A percentile compares a stretch with the other conserved stretches of the same genome.
Conservation (phyloP, 2,888 invertebrate species). For the Watsonalla binaria region DNA sequence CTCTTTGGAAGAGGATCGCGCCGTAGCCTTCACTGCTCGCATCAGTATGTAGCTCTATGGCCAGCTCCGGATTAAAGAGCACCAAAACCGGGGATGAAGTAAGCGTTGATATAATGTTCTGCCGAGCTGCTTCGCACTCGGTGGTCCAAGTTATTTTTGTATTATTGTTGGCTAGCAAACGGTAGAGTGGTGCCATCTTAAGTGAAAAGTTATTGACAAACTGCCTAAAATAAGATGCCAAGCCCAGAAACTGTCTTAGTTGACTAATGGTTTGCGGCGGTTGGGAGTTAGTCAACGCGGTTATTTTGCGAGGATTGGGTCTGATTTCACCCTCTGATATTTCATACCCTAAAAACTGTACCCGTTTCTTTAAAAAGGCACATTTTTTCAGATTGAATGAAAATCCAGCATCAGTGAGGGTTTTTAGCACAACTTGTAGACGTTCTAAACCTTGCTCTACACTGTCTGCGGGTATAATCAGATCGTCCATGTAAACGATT, state of each 20-base stretch:
- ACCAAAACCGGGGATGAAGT: constrained; percentile 14
- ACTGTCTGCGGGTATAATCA: neutral
- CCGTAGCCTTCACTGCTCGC: constrained; percentile 21
- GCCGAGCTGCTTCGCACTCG: constrained; percentile 11
- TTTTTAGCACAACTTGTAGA: constrained; percentile 4
- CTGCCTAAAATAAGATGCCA: constrained; percentile 19
- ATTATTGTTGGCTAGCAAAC: constrained; percentile 3
- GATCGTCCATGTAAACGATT: constrained; percentile 4
- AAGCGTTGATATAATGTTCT: constrained; percentile 12
- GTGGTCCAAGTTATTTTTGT: constrained; percentile 7
- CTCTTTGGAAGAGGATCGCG: constrained; percentile 14
- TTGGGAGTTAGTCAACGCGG: constrained; percentile 9
- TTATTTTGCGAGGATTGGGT: constrained; percentile 16
- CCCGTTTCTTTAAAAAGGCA: constrained; percentile 8
- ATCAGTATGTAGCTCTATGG: constrained; percentile 20
- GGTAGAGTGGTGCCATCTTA: constrained; percentile 9
- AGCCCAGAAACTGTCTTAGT: constrained; percentile 20
- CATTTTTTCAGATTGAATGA: constrained; percentile 17
- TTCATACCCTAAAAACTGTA: constrained; percentile 16
- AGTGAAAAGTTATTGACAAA: constrained; percentile 13
- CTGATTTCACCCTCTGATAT: constrained; percentile 10
- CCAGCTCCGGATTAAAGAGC: constrained; percentile 14
- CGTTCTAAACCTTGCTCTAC: constrained; percentile 2
- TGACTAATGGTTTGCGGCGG: constrained; percentile 12
- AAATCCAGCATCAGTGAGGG: constrained; percentile 11